These are phyloP conservation scores for Ovis aries DNA, from an alignment of 2,113 vertebrate species.

Conservation along the genomic window DNA sequence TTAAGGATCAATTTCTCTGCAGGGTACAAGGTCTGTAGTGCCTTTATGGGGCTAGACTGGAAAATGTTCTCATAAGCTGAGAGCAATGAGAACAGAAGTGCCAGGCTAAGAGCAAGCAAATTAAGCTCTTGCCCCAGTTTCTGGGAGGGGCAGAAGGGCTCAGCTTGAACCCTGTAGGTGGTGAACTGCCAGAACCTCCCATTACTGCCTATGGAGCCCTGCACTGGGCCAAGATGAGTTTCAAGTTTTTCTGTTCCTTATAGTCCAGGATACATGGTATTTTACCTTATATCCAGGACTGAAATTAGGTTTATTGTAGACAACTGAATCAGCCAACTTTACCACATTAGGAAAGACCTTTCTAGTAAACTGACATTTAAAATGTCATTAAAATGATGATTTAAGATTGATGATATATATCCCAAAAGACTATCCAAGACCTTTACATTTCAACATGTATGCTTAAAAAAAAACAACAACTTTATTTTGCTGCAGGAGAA, in stretches of 20 bases:
- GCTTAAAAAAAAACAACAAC: not conserved
- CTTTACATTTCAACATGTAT: not conserved
- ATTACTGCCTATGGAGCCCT: not conserved
- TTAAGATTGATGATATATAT: not conserved
- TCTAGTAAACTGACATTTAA: not conserved
- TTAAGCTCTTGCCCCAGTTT: not conserved
- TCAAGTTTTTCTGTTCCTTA: not conserved
- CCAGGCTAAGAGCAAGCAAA: not conserved
- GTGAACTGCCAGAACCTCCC: not conserved
- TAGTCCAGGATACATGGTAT: not conserved
- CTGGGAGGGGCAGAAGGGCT: not conserved
- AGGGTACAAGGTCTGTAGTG: not conserved
- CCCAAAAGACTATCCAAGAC: not conserved
- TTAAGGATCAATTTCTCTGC: not conserved
- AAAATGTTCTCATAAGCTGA: not conserved
- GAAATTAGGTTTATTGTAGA: not conserved
- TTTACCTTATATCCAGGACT: not conserved
- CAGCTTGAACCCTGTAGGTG: not conserved
- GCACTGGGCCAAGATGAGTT: not conserved
- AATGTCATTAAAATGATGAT: not conserved
- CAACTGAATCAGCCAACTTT: not conserved
- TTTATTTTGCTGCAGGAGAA: not conserved
- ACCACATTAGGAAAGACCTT: not conserved
- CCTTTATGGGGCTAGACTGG: not conserved
- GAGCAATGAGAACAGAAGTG: not conserved